Conservation (phyloP, 2,888 invertebrate genomes). For the Temnothorax rugatulus region DNA sequence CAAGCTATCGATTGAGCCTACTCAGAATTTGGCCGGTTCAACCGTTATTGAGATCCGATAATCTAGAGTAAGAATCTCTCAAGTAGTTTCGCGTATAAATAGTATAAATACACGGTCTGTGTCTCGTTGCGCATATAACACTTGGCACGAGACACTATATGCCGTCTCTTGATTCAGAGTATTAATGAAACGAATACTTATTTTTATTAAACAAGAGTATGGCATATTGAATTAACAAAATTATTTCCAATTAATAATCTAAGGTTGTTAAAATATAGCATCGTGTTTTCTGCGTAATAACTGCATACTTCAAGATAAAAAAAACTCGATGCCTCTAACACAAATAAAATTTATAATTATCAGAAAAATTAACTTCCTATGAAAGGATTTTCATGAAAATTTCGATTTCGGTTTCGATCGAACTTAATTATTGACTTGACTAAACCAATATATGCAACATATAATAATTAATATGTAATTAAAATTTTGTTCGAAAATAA, state of each 20-base stretch:
- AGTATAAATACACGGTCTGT: no score
- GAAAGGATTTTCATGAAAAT: no score
- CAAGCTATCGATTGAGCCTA: no score
- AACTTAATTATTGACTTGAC: neutral
- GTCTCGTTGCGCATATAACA: no score
- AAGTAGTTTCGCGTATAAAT: no score
- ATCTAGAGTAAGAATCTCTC: no score
- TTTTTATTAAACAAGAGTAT: neutral
- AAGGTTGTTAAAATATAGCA: neutral
- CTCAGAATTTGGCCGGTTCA: no score
- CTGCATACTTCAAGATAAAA: neutral
- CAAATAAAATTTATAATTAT: constrained; percentile 10
- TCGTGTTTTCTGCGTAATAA: neutral
- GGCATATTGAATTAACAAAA: neutral
- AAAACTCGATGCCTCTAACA: neutral
- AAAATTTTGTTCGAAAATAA: no score
- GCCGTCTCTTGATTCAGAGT: neutral
- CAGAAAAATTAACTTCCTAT: neutral
- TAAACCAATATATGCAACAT: neutral
- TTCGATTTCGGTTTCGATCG: no score
- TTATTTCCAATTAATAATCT: neutral
- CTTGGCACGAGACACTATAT: no score
- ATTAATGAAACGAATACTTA: neutral
- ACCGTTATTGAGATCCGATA: no score
- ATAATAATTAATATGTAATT: neutral